Conservation (phyloP, 1,140 invertebrate genomes). For the Dreissena rostriformis region DNA sequence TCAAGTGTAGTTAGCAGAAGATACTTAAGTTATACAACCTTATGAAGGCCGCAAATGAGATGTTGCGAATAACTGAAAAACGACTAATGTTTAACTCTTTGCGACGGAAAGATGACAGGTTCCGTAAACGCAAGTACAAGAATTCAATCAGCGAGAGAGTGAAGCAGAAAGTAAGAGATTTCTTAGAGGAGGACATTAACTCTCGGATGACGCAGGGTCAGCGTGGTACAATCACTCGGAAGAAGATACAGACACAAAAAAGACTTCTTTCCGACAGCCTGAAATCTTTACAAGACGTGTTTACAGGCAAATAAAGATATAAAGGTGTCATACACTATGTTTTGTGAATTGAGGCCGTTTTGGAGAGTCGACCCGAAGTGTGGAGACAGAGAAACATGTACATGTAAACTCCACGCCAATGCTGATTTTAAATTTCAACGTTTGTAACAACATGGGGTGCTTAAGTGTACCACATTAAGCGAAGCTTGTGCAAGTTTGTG, state of each 20-base stretch:
- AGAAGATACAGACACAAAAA: not conserved
- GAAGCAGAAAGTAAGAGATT: not conserved
- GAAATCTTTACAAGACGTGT: not conserved
- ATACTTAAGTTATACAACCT: constrained; percentile 24
- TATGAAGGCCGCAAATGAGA: constrained; percentile 4
- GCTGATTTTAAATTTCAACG: constrained; percentile 21
- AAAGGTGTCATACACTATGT: not conserved
- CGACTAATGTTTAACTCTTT: constrained; percentile 26
- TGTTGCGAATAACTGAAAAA: constrained; percentile 21
- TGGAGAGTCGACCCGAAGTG: constrained; percentile 43
- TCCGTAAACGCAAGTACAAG: constrained; percentile 11
- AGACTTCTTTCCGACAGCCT: not conserved
- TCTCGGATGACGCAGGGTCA: not conserved
- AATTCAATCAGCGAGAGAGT: not conserved
- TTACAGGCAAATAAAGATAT: not conserved
- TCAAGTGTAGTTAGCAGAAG: constrained; percentile 31
- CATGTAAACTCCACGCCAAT: constrained; percentile 53
- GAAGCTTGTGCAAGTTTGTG: constrained; percentile 31
- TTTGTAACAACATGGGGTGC: constrained; percentile 16
- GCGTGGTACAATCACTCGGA: not conserved
- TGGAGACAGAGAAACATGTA: constrained; percentile 37
- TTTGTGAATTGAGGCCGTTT: constrained; percentile 16
- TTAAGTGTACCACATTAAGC: constrained; percentile 4
- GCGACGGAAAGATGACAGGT: not conserved
- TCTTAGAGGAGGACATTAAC: not conserved